Conservation (phyloP, 2,113 vertebrate genomes). For the Pionites leucogaster region DNA sequence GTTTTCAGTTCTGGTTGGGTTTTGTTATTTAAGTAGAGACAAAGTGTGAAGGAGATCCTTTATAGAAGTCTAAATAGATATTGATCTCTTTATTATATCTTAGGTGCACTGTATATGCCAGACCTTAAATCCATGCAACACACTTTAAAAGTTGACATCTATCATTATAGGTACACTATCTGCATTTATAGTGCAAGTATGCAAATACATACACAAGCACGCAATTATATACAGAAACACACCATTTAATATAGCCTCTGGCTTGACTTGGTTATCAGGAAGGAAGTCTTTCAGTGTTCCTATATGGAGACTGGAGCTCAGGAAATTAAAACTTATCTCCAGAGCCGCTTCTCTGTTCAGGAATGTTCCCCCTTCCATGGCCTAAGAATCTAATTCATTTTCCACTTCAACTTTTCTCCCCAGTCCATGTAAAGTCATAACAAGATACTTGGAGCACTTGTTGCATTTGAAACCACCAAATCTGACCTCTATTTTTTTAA, state of each 20-base stretch:
- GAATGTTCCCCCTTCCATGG: slow-evolving; percentile 50
- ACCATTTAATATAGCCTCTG: neutral
- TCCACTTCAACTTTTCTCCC: slow-evolving; percentile 17
- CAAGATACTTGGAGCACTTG: neutral
- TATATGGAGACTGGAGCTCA: slow-evolving; percentile 36
- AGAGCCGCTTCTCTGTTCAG: slow-evolving; percentile 53
- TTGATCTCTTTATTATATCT: neutral
- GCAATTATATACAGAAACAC: slow-evolving; percentile 28
- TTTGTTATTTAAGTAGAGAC: neutral
- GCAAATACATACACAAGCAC: neutral
- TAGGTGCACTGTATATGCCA: neutral
- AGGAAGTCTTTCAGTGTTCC: slow-evolving; percentile 62
- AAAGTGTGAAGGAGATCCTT: neutral
- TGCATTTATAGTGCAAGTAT: neutral
- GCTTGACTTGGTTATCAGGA: slow-evolving; percentile 47
- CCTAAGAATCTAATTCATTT: slow-evolving; percentile 40
- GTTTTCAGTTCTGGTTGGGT: neutral
- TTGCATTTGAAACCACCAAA: neutral
- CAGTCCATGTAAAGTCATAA: neutral
- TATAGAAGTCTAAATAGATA: neutral
- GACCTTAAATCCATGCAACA: neutral
- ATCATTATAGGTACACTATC: neutral
- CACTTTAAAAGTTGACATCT: neutral
- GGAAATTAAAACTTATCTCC: slow-evolving; percentile 65
- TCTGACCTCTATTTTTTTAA: neutral